Conservation (phyloP, 2,888 invertebrate genomes). For the Pharmacophagus antenor region DNA sequence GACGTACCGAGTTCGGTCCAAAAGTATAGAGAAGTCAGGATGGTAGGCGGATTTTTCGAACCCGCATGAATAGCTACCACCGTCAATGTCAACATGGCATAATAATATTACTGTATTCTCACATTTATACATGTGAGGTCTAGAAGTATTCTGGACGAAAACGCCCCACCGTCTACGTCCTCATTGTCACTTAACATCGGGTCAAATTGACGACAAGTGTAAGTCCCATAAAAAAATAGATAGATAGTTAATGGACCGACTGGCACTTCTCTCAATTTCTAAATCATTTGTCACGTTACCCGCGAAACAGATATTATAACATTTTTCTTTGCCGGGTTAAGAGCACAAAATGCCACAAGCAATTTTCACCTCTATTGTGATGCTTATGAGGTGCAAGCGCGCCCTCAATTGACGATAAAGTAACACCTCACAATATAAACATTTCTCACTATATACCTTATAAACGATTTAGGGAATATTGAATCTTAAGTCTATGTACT, state of each 20-base stretch:
- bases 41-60: too few relatives aligned
- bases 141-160: too few relatives aligned
- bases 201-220: too few relatives aligned
- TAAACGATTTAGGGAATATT: not conserved
- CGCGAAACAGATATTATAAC: constrained; percentile 16
- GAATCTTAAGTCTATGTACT: not conserved
- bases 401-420: constrained; percentile 22
- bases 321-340: constrained; percentile 12
- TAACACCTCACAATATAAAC: constrained; percentile 9
- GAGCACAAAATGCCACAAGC: constrained; percentile 6
- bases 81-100: too few relatives aligned
- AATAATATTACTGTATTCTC: too few relatives aligned
- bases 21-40: too few relatives aligned
- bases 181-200: too few relatives aligned
- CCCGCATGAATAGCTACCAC: too few relatives aligned
- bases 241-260: constrained; percentile 16
- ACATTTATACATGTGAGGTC: too few relatives aligned
- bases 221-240: too few relatives aligned
- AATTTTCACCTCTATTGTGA: constrained; percentile 27
- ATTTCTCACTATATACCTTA: not conserved
- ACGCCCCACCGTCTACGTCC: too few relatives aligned
- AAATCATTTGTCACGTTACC: constrained; percentile 21
- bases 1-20: too few relatives aligned
- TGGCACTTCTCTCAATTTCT: constrained; percentile 14
- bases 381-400: constrained; percentile 15